Evolutionary conservation across 1,140 invertebrate genomes (phyloP), one percentile per base, ranked within the genome.

Genomic region (Lepidurus apus): DNA sequence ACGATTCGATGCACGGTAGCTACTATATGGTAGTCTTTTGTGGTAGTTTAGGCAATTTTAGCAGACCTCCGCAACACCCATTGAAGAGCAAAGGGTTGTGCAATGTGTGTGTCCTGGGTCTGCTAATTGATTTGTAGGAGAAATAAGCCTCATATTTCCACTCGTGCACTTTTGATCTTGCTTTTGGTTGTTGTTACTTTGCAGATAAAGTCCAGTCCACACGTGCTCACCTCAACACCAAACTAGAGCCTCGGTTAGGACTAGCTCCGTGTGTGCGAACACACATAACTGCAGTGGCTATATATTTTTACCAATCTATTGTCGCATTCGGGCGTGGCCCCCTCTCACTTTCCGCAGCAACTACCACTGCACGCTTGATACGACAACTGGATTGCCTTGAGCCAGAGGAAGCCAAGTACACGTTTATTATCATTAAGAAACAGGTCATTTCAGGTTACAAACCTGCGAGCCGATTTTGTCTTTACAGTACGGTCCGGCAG

Each of bases 261-360:
- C 53, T 17, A 65, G 6, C 13, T 21, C 13, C 21, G 53, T 4
- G 53, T n/a, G 21, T 34, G 13, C 53, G 13, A 65, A n/a, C 5
- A 65, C 53, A n/a, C 53, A 65, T 9, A 65, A 65, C 17, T 65
- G 13, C 53, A 65, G 17, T 65, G 53, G 53, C 53, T 65, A n/a
- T 65, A 65, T 21, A 21, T 13, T 65, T n/a, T 21, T 65, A 17
- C 53, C 53, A 21, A 13, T n/a, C 53, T 65, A 17, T 65, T 65
- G 53, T 65, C 53, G 21, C 53, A 65, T 17, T 65, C 9, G 53
- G 53, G 53, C 21, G 53, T 65, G 53, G 53, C 8, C 53, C 17
- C 53, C 53, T 65, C 53, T 65, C 53, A 65, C 53, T 65, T 65
- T 65, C 53, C 53, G 53, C 53, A 65, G 2, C 53, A 65, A 65